Percentiles rank a stretch among this genome's conserved stretches.
Evolutionary conservation across 2,113 vertebrate genomes (phyloP).

Genomic region (Chaenocephalus aceratus): DNA sequence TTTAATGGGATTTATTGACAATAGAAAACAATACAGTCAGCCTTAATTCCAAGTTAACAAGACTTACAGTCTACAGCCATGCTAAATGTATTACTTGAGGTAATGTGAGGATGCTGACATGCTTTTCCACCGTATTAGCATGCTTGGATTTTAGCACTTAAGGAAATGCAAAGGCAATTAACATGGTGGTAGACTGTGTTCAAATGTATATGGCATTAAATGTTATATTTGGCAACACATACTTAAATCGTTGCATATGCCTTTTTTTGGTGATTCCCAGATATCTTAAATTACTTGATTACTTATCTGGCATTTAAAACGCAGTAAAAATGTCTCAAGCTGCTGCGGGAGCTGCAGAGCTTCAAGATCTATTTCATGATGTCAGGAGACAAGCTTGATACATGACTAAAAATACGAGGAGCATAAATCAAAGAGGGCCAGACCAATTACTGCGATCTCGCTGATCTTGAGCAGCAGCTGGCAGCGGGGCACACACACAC

Average conservation of each 20-base stretch:
- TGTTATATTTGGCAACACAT: neutral
- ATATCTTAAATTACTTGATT: neutral
- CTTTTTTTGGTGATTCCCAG: neutral
- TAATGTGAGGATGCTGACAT: no score
- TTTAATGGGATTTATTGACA: neutral
- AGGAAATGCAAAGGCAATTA: no score
- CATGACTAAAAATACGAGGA: conserved; percentile 58
- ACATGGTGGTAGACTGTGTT: neutral
- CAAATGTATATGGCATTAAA: no score
- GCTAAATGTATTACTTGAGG: no score
- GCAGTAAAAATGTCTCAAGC: conserved; percentile 7
- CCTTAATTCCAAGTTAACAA: no score
- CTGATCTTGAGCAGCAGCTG: conserved; percentile 57
- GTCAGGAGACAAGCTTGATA: conserved; percentile 38
- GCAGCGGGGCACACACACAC: conserved; percentile 19
- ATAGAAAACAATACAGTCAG: no score
- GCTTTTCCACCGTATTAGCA: no score
- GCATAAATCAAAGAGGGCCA: conserved; percentile 43
- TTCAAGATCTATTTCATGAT: conserved; percentile 33
- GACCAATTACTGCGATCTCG: conserved; percentile 49
- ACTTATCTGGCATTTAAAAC: neutral
- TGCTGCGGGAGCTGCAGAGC: neutral
- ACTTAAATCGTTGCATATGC: neutral
- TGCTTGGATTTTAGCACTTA: no score
- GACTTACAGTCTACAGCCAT: no score